These are phyloP conservation scores for Catharus bicknelli DNA, from an alignment of 2,113 vertebrate genomes.

Conservation along the genomic window DNA sequence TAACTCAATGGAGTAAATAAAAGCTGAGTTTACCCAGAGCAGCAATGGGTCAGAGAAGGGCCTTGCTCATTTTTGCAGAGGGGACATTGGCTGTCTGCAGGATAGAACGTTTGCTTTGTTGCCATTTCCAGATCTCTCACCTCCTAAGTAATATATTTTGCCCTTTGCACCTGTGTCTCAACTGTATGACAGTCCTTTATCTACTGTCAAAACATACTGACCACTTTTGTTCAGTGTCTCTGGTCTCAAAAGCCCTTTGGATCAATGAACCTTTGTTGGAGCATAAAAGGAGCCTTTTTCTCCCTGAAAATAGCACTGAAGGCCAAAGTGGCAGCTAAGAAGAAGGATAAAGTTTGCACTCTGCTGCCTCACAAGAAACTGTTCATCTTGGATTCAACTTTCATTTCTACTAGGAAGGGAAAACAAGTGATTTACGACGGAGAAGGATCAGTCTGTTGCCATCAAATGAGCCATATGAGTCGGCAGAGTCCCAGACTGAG, in stretches of 20 bases:
- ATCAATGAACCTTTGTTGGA: neutral
- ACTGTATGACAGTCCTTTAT: neutral
- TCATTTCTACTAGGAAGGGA: neutral
- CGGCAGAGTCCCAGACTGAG: rapidly evolving
- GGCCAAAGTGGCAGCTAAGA: neutral
- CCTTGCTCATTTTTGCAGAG: neutral
- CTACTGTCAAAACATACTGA: neutral
- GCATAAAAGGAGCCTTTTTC: neutral
- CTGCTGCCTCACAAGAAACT: neutral
- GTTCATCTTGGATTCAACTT: neutral
- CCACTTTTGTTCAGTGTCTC: neutral
- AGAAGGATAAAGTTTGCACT: neutral
- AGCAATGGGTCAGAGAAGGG: neutral
- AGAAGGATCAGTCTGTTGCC: neutral
- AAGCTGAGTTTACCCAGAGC: neutral
- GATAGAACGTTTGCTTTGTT: neutral
- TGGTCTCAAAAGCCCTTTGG: neutral
- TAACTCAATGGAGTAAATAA: neutral
- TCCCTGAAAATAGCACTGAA: neutral
- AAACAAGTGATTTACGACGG: neutral
- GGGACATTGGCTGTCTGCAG: neutral
- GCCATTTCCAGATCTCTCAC: neutral
- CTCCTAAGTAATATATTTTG: neutral
- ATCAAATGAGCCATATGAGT: neutral
- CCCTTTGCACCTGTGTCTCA: neutral